Percentiles rank a stretch among this genome's conserved stretches.
phyloP scores from a whole-genome alignment of 1,140 invertebrate species.

The Coelopa frigida region DNA sequence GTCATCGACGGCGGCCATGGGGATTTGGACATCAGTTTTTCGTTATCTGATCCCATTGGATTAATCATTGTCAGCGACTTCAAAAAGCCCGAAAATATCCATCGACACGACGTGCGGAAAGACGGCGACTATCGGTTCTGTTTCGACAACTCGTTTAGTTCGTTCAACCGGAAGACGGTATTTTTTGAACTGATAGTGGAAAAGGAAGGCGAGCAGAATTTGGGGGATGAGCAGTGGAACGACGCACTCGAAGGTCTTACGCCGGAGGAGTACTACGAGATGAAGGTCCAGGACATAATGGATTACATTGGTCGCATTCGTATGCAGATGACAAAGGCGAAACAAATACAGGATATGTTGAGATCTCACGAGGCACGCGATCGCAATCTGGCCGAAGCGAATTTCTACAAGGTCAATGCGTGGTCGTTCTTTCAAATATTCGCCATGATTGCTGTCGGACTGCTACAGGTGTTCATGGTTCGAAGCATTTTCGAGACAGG shows the following conservation, averaged over 20 bases:
- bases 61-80: conserved; percentile 58
- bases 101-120: conserved; percentile 51
- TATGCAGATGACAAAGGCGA: conserved; percentile 54
- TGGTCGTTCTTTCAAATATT: conserved; percentile 65
- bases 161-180: conserved; percentile 69
- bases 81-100: conserved; percentile 63
- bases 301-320: conserved; percentile 55
- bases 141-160: conserved; percentile 76
- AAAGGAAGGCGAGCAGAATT: conserved; percentile 45
- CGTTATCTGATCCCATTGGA: conserved; percentile 56
- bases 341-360: conserved; percentile 63
- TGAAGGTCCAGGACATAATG: conserved; percentile 59
- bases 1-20: conserved; percentile 70
- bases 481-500: conserved; percentile 62
- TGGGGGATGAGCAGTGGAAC: conserved; percentile 49
- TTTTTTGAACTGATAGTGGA: conserved; percentile 73
- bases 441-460: conserved; percentile 62
- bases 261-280: conserved; percentile 53
- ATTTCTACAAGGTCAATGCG: conserved; percentile 62
- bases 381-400: conserved; percentile 69
- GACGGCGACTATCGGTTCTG: conserved; percentile 72
- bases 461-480: conserved; percentile 59
- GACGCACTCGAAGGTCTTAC: conserved; percentile 42
- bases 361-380: conserved; percentile 69
- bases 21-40: conserved; percentile 70